Evolutionary conservation across 2,888 invertebrate genomes (phyloP), one percentile per base, ranked within the genome.

Genomic region (Nephrotoma flavescens): DNA sequence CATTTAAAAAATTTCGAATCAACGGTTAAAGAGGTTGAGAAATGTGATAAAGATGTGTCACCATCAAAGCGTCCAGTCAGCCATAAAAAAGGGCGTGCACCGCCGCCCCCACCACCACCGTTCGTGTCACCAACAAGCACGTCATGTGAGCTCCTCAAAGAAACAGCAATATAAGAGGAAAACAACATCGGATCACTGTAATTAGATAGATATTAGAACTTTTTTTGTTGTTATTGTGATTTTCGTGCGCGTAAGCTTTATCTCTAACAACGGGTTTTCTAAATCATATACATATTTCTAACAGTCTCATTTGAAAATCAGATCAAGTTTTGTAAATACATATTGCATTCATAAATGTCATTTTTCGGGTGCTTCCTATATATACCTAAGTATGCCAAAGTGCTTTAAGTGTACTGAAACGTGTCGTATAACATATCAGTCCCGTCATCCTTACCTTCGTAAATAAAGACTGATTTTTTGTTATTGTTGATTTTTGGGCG

Each of bases 21-120:
- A 71, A 2, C 31, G 31, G 4, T 7, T 9, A 71, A 31, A 31
- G 71, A 31, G 5, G 31, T 7, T 71, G 71, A 71, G 31, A 71
- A 71, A 71, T 71, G 71, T 71, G 71, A 71, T 71, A 71, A 71
- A 31, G 71, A 71, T 71, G 31, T 71, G 71, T 41, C 84, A 6
- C 12, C 42, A 0, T 42, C 42, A 84, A 86, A 86, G 86, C 87
- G 88, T 71, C 87, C 86, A 9, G 89, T 88, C 9, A 87, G 86
- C 31, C 91, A 91, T 87, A 89, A 89, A 31, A 91, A 91, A 87
- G 91, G 91, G 2, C 90, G 89, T 87, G 91, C 91, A 19, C 89
- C 91, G 2, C 89, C 89, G 5, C 91, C 91, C 0, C 89, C 86
- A 12, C 57, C 86, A 41, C 41, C 86, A 86, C 41, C 57, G 3